Evolutionary conservation across 2,113 vertebrate genomes (phyloP).

Genomic region (Leptobrachium leishanense): DNA sequence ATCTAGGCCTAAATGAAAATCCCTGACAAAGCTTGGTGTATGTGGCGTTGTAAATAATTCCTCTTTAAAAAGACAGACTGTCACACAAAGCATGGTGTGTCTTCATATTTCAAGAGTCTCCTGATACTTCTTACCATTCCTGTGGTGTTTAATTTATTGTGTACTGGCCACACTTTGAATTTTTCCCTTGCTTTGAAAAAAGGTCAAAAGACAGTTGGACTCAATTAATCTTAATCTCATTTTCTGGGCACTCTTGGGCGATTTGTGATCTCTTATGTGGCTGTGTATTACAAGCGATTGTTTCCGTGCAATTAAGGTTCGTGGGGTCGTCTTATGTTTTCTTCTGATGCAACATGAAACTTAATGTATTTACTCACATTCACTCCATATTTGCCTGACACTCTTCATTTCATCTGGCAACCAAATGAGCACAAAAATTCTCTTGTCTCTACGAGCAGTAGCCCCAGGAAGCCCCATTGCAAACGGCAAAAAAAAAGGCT

Average conservation of each 20-base stretch:
- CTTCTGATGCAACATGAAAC: no score
- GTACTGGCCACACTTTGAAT: not conserved
- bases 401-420: no score
- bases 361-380: no score
- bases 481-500: no score
- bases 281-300: slow-evolving; percentile 22
- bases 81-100: not conserved
- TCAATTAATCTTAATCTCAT: slow-evolving; percentile 35
- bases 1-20: not conserved
- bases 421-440: no score
- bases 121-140: not conserved
- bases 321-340: not conserved
- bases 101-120: slow-evolving; percentile 3
- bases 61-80: slow-evolving; percentile 13
- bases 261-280: slow-evolving; percentile 5
- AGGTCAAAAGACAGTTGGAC: slow-evolving; percentile 34
- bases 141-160: slow-evolving; percentile 32
- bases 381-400: no score
- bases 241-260: slow-evolving; percentile 9
- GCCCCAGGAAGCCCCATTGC: no score
- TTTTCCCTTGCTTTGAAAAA: not conserved
- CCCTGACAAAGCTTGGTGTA: not conserved
- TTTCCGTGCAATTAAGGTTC: not conserved
- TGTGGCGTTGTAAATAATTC: slow-evolving; percentile 3
- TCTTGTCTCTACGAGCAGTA: no score